Conservation (phyloP, 1,140 invertebrate species). For the Polypedilum pembai region DNA sequence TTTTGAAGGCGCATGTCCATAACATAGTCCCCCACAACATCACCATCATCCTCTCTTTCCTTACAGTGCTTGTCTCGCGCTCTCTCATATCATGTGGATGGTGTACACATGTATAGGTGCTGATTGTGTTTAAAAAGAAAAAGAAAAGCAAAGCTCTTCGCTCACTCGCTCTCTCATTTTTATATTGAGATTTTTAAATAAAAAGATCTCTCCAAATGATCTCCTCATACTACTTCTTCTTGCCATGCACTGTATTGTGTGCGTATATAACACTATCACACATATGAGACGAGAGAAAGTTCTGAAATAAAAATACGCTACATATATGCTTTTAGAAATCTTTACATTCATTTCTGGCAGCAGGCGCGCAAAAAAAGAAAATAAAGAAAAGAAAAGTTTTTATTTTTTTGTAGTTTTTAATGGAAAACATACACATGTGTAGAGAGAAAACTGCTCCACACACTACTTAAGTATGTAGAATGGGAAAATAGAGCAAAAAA, state of each 20-base stretch:
- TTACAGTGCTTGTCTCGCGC: background rate
- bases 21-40: background rate
- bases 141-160: background rate
- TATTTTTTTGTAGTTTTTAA: slow-evolving; percentile 25
- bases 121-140: slow-evolving; percentile 19
- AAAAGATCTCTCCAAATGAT: background rate
- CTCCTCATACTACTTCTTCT: background rate
- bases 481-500: background rate
- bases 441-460: background rate
- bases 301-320: background rate
- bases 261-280: background rate
- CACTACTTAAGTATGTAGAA: slow-evolving; percentile 10
- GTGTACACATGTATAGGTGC: background rate
- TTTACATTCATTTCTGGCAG: background rate
- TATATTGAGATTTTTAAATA: slow-evolving; percentile 15
- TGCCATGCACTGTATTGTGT: background rate
- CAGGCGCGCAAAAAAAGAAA: background rate
- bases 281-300: background rate
- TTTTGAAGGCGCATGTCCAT: slow-evolving; percentile 23
- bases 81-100: slow-evolving; percentile 4
- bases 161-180: background rate
- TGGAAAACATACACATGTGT: background rate
- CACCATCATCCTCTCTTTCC: background rate
- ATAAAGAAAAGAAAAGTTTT: slow-evolving; percentile 21
- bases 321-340: background rate